Conservation (phyloP, 2,888 invertebrate genomes). For the Drosophila pegasa region DNA sequence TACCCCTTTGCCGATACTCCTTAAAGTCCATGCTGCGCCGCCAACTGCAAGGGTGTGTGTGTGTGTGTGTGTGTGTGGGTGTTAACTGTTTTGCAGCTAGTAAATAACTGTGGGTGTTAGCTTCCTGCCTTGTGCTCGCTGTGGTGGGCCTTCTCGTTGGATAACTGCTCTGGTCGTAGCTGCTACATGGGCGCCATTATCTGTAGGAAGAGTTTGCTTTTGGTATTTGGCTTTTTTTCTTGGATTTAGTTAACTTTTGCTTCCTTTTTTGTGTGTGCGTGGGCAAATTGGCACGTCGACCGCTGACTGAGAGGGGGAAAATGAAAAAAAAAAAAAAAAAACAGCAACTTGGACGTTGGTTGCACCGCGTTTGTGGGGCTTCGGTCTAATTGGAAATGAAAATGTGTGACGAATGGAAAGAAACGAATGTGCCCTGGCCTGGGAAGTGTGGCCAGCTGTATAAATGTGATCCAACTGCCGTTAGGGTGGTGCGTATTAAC, state of each 20-base stretch:
- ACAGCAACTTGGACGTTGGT: conserved; percentile 46
- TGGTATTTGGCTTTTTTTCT: too few species aligned
- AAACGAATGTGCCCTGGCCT: conserved; percentile 15
- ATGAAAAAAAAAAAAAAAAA: conserved; percentile 5
- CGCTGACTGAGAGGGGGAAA: conserved; percentile 68
- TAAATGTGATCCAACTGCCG: conserved; percentile 38
- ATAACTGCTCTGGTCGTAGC: conserved; percentile 24
- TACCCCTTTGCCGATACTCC: conserved; percentile 86
- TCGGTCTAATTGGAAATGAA: conserved; percentile 68
- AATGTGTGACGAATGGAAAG: conserved; percentile 48
- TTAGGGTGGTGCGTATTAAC: conserved; percentile 28
- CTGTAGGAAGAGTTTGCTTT: conserved; percentile 35
- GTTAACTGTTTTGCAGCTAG: too few species aligned
- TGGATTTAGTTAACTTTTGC: conserved; percentile 35
- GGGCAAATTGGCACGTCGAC: conserved; percentile 67
- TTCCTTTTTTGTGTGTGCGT: conserved; percentile 9
- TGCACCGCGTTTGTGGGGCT: conserved; percentile 67
- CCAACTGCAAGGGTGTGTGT: conserved; percentile 25
- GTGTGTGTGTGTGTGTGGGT: conserved; percentile 5
- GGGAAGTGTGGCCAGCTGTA: conserved; percentile 68
- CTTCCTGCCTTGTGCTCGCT: conserved; percentile 25
- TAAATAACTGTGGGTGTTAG: too few species aligned
- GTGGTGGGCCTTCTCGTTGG: conserved; percentile 17
- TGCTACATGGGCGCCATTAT: conserved; percentile 53
- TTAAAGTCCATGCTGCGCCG: conserved; percentile 85